Base-by-base conservation (phyloP, 2,797 vertebrate species). In the Cirrhinus molitorella region DNA sequence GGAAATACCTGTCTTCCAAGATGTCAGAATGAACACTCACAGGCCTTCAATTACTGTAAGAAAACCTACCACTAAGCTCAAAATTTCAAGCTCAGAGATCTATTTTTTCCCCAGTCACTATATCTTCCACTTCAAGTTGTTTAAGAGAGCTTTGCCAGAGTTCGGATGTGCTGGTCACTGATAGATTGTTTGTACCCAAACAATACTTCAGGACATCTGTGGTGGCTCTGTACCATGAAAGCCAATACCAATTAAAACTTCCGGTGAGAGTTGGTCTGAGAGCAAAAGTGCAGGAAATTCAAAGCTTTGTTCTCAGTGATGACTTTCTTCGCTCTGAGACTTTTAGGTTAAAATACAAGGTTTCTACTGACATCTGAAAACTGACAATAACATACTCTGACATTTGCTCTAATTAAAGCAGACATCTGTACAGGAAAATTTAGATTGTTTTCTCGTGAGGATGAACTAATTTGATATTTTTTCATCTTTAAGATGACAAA, bases 191-290 rank as follows among this genome's bases (percentile, higher is more conserved):
- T 78, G 66, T 70, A 71, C 19, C 40, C 34, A 72, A 59, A 63
- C 72, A 77, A 73, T 59, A 14, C 43, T 81, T 51, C 17, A 45
- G 47, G 25, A 68, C 1, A 28, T 55, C 13, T 25, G 53, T n/a
- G 12, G 67, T 67, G 57, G 23, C 53, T 9, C 25, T 80, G 11
- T 53, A 67, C 31, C 34, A 75, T 25, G 53, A 68, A n/a, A 63
- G n/a, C 31, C 49, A 16, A 61, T 37, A 77, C 53, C 45, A 70
- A 81, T 63, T 81, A 53, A 85, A 81, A 40, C 14, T 16, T 85
- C 23, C 19, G 6, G n/a, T 43, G 40, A 51, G 31, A 49, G 53
- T 55, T 34, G 37, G 21, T 28, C 37, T 51, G 12, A 25, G 63
- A 40, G 55, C 13, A 12, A 63, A 31, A 49, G 70, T 68, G 49